Evolutionary conservation across 2,888 invertebrate species (phyloP), one percentile per base, ranked within the genome.

Genomic region (Lepidonotus clava): DNA sequence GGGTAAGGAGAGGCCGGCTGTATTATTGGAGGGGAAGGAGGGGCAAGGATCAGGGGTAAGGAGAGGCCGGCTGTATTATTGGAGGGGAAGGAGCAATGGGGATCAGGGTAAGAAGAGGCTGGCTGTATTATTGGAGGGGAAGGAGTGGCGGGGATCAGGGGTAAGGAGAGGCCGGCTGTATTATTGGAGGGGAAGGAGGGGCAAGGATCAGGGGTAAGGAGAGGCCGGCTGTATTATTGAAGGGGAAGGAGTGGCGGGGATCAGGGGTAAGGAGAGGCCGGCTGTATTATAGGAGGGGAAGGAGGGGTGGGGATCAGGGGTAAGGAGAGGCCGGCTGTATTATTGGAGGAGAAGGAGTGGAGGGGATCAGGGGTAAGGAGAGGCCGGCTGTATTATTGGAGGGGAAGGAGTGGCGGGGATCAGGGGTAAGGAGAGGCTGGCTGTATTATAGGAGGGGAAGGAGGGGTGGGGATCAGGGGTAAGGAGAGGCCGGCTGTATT

Each of bases 31-130:
- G 1, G 21, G 76, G 76, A 76, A 38, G 40, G n/a, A 40, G 76
- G 18, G 36, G 36, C 0, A 38, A 28, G 40, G 76, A 36, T 76
- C n/a, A n/a, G n/a, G n/a, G n/a, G n/a, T n/a, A n/a, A n/a, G n/a
- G n/a, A 76, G 76, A 76, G 76, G 4, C 76, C n/a, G 8, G 76
- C 76, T 34, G 40, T 76, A 76, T 76, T 76, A 76, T 76, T 76
- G 76, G 76, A 28, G 1, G 21, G 76, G 76, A 76, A 38, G 40
- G n/a, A 40, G 76, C 38, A 24, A 34, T 2, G 76, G 40, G 40
- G 76, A 36, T 76, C n/a, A n/a, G n/a, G n/a, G n/a, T n/a, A n/a
- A n/a, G n/a, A 76, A 76, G 76, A 76, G 76, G 4, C 76, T 4
- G 8, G 76, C 76, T 34, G 40, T 76, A 76, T 76, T 76, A 76